Evolutionary conservation across 2,888 invertebrate genomes (phyloP).

Genomic region (Nemotelus pantherinus): DNA sequence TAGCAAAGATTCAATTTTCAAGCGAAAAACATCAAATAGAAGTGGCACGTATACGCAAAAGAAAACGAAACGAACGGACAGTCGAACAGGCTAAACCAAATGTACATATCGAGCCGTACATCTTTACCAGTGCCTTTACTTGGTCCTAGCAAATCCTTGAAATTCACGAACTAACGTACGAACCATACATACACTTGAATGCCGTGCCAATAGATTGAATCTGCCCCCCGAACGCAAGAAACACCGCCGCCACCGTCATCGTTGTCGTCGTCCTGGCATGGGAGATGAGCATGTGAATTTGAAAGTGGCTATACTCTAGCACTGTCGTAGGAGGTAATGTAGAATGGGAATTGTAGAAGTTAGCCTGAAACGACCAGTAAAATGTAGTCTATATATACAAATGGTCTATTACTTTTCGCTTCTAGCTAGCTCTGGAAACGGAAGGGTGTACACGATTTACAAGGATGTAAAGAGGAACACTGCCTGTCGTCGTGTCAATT

Average conservation of each 20-base stretch:
- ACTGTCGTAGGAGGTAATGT: slow-evolving; percentile 21
- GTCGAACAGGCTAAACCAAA: background rate
- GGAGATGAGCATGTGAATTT: slow-evolving; percentile 18
- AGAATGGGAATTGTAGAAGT: background rate
- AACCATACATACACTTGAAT: too few relatives aligned
- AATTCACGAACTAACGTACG: too few relatives aligned
- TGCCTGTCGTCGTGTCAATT: too few relatives aligned
- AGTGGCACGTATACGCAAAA: slow-evolving; percentile 43
- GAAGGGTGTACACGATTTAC: slow-evolving; percentile 47
- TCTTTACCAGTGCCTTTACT: background rate
- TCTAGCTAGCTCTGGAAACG: background rate
- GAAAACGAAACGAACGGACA: slow-evolving; percentile 6
- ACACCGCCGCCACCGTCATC: background rate
- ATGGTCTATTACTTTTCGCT: slow-evolving; percentile 37
- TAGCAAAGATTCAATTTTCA: slow-evolving; percentile 52
- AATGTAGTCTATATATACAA: slow-evolving; percentile 36
- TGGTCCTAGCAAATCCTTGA: too few relatives aligned
- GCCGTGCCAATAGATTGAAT: slow-evolving; percentile 28
- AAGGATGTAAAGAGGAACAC: background rate
- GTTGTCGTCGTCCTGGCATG: background rate
- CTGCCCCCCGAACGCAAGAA: background rate
- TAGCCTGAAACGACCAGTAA: slow-evolving; percentile 37
- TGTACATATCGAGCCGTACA: slow-evolving; percentile 32
- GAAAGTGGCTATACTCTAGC: slow-evolving; percentile 2
- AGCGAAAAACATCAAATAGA: slow-evolving; percentile 50